These are phyloP conservation scores for Cetonia aurata DNA, from an alignment of 2,888 invertebrate species.

Conservation along the genomic window DNA sequence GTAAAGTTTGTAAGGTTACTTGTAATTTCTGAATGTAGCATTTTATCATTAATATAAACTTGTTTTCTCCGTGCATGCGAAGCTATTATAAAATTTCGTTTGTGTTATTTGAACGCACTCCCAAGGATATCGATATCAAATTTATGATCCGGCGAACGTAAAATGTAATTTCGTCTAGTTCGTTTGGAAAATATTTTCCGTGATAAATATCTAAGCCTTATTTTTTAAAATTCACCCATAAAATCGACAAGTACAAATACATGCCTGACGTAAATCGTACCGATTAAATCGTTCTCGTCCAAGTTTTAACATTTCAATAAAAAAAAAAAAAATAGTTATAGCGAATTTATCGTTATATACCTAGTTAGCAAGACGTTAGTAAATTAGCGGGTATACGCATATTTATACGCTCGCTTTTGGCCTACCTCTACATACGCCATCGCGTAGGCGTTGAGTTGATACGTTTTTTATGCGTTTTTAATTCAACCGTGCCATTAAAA, in stretches of 20 bases:
- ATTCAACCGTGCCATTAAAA: slow-evolving; percentile 29
- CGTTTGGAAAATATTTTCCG: too few relatives aligned
- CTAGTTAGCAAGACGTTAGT: slow-evolving; percentile 19
- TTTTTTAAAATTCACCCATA: slow-evolving; percentile 1
- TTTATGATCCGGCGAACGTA: too few relatives aligned
- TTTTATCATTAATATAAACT: too few relatives aligned
- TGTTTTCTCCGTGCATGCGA: too few relatives aligned
- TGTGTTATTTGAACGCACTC: too few relatives aligned
- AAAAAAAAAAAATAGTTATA: not conserved
- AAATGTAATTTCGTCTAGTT: too few relatives aligned
- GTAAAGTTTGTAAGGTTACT: too few relatives aligned
- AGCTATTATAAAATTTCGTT: too few relatives aligned
- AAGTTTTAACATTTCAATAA: slow-evolving; percentile 16
- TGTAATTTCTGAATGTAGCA: too few relatives aligned
- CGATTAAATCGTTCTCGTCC: slow-evolving; percentile 25
- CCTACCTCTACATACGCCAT: slow-evolving; percentile 4
- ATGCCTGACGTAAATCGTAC: slow-evolving; percentile 1
- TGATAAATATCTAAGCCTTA: not conserved
- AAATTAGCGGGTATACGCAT: slow-evolving; percentile 20
- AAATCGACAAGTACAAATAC: slow-evolving; percentile 16
- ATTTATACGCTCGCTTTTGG: slow-evolving; percentile 9
- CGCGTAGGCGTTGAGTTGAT: slow-evolving; percentile 23
- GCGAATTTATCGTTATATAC: slow-evolving; percentile 10
- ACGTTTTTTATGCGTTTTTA: slow-evolving; percentile 30
- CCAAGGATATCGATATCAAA: too few relatives aligned